phyloP scores from a whole-genome alignment of 2,113 vertebrate species.

The Apodemus sylvaticus region DNA sequence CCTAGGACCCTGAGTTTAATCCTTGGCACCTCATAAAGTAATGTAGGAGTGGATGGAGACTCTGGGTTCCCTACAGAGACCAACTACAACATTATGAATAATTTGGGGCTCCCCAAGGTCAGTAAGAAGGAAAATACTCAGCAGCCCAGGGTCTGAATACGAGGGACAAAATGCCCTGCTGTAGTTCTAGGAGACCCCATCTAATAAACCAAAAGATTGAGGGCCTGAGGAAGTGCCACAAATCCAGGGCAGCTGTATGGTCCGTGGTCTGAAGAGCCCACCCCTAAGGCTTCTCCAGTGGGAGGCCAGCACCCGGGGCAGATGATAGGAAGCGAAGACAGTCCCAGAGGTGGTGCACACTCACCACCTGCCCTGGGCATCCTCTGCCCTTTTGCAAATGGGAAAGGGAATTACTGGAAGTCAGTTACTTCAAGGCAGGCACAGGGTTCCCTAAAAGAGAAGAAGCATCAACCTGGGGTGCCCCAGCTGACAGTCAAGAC shows the following conservation, averaged over 20 bases:
- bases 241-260: background rate
- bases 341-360: background rate
- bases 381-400: background rate
- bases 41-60: too few species aligned
- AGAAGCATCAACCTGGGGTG: background rate
- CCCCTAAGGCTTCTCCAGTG: background rate
- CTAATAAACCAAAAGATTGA: background rate
- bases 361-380: background rate
- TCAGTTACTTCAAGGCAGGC: background rate
- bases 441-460: background rate
- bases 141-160: background rate
- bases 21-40: background rate
- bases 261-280: background rate
- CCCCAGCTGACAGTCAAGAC: background rate
- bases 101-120: background rate
- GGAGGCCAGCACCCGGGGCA: background rate
- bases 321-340: background rate
- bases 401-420: background rate
- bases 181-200: background rate
- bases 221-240: background rate
- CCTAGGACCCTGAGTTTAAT: background rate
- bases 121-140: background rate
- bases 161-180: background rate
- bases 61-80: background rate
- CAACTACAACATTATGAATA: background rate